phyloP scores from a whole-genome alignment of 1,140 invertebrate species.

The Drosophila bifasciata region DNA sequence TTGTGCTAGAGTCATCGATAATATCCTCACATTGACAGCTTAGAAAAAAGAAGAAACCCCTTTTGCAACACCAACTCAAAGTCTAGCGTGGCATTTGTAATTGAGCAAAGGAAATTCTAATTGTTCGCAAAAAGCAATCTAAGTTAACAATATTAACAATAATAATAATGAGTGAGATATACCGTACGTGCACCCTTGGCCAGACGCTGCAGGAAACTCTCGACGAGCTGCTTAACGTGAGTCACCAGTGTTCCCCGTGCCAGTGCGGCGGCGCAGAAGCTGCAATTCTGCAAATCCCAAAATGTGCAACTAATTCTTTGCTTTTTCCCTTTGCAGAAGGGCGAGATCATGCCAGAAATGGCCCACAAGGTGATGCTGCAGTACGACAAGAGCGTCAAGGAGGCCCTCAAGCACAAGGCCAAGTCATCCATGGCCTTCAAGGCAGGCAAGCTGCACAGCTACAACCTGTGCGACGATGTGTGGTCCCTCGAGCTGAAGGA shows the following conservation, averaged over 20 bases:
- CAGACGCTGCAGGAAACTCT: conserved; percentile 98
- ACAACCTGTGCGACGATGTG: conserved; percentile 99
- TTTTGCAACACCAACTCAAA: too few species aligned
- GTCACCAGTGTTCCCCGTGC: too few species aligned
- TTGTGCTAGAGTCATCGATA: too few species aligned
- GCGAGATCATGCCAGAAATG: conserved; percentile 96
- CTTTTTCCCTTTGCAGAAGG: conserved; percentile 90
- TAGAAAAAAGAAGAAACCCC: too few species aligned
- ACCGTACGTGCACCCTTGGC: conserved; percentile 98
- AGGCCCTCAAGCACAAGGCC: conserved; percentile 94
- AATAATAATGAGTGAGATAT: conserved; percentile 95
- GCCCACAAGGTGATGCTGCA: conserved; percentile 96
- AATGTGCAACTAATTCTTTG: too few species aligned
- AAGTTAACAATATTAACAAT: too few species aligned
- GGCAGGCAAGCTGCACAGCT: conserved; percentile 98
- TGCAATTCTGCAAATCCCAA: conserved; percentile 21
- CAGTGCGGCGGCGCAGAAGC: too few species aligned
- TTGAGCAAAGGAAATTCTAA: too few species aligned
- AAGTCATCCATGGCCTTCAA: conserved; percentile 97
- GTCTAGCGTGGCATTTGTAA: too few species aligned
- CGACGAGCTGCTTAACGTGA: conserved; percentile 94
- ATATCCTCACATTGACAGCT: too few species aligned
- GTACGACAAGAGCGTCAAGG: conserved; percentile 99
- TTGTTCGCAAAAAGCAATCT: too few species aligned
- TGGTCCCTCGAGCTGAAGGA: conserved; percentile 99